Conservation (phyloP, 2,888 invertebrate genomes). For the Sminthurides aquaticus region DNA sequence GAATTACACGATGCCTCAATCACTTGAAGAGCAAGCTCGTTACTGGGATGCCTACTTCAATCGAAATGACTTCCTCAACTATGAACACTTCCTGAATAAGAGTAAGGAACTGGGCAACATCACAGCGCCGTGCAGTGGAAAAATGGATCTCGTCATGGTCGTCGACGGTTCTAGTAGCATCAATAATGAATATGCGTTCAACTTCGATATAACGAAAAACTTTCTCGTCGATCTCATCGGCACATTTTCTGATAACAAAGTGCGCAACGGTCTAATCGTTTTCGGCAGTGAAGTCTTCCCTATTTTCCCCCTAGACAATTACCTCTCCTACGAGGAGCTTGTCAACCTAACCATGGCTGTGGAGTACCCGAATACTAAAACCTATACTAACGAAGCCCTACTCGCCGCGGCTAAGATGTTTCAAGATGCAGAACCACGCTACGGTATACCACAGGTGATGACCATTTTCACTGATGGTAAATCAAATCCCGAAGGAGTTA, state of each 20-base stretch:
- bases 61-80: conserved; percentile 2
- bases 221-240: conserved; percentile 26
- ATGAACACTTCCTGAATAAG: background rate
- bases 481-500: conserved; percentile 11
- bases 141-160: conserved; percentile 32
- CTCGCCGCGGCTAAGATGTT: conserved; percentile 4
- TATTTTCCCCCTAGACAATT: conserved; percentile 11
- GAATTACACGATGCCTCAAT: conserved; percentile 19
- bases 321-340: background rate
- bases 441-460: conserved; percentile 15
- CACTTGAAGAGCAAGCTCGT: conserved; percentile 17
- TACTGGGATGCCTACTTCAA: conserved; percentile 25
- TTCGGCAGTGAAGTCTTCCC: conserved; percentile 6
- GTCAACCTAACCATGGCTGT: background rate
- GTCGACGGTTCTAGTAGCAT: conserved; percentile 32
- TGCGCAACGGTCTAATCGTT: conserved; percentile 22
- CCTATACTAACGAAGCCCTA: conserved; percentile 14
- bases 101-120: conserved; percentile 2
- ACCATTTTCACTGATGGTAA: conserved; percentile 13
- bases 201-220: conserved; percentile 22
- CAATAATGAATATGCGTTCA: background rate
- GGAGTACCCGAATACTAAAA: conserved; percentile 4
- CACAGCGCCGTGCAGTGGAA: conserved; percentile 25
- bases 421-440: background rate
- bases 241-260: conserved; percentile 20